Evolutionary conservation across 2,888 invertebrate species (phyloP), one percentile per base, ranked within the genome.

Genomic region (Microctonus hyperodae): DNA sequence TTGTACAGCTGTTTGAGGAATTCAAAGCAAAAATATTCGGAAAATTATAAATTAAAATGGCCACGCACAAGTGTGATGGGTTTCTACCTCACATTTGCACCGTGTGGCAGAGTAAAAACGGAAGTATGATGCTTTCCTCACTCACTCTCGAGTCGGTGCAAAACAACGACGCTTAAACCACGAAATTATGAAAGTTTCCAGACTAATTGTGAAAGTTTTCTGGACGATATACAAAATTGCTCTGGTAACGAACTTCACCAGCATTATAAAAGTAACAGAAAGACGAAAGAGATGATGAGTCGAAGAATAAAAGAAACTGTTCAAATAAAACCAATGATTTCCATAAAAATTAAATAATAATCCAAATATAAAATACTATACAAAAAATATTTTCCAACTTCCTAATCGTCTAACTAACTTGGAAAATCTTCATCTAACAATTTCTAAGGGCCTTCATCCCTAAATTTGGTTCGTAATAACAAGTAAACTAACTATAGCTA

Each of bases 101-200:
- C 37, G 2, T n/a, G 37, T 37, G 13, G n/a, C n/a, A 37, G n/a
- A 37, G 4, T 13, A n/a, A 37, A n/a, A 37, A 4, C 5, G n/a
- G 51, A 51, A 51, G 23, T 22, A 51, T 51, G 9, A 51, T 11
- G 11, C 6, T 51, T 22, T 51, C 31, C 61, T 61, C 60, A 60
- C 67, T 66, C 66, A 37, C 35, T 48, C 58, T 53, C 67, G 65
- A 66, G 67, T 58, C 51, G 59, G 77, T 75, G 75, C 81, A 77
- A 81, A 81, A 81, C 78, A 79, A 77, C 75, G 71, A 73, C 69
- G 75, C 71, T 74, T 72, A 75, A 77, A 74, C 77, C 76, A 75
- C 74, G 74, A 79, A 79, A 80, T 81, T 81, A 81, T 81, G 77
- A 79, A 81, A 81, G 77, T 81, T 81, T 75, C 76, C 77, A 77